A percentile compares a stretch with the other conserved stretches of the same genome.
Conservation (phyloP, 35 echinoderm and acorn worm species). For the Eucidaris tribuloides region DNA sequence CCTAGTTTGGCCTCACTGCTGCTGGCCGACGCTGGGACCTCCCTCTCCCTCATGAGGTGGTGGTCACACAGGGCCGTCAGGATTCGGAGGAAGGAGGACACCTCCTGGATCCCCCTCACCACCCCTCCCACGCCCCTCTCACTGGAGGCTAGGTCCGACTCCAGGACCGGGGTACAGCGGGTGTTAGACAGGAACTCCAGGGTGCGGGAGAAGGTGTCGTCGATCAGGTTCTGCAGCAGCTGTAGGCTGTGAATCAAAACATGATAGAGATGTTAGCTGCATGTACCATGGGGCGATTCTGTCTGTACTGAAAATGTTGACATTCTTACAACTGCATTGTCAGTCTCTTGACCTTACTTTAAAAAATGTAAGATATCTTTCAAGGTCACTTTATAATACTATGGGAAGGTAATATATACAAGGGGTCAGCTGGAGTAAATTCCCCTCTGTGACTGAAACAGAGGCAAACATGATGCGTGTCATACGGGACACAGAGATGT, state of each 20-base stretch:
- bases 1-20: conserved; percentile 4
- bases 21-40: background rate
- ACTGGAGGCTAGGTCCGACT: conserved; percentile 25
- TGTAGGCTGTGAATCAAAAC: conserved; percentile 55
- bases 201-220: conserved; percentile 65
- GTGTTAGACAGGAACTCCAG: conserved; percentile 67
- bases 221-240: conserved; percentile 62
- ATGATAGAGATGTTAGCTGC: too few species aligned
- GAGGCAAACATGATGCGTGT: too few species aligned
- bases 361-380: too few species aligned
- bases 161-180: conserved; percentile 45
- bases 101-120: conserved; percentile 59
- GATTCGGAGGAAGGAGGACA: conserved; percentile 75
- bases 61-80: conserved; percentile 71
- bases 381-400: too few species aligned
- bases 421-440: too few species aligned
- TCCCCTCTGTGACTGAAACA: too few species aligned
- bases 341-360: too few species aligned
- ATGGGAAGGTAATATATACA: too few species aligned
- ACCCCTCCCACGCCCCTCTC: background rate
- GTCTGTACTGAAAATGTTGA: too few species aligned
- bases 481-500: too few species aligned
- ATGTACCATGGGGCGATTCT: too few species aligned
- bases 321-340: too few species aligned
- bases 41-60: conserved; percentile 49